Conservation (phyloP, 2,888 invertebrate genomes). For the Mylabris sibirica region DNA sequence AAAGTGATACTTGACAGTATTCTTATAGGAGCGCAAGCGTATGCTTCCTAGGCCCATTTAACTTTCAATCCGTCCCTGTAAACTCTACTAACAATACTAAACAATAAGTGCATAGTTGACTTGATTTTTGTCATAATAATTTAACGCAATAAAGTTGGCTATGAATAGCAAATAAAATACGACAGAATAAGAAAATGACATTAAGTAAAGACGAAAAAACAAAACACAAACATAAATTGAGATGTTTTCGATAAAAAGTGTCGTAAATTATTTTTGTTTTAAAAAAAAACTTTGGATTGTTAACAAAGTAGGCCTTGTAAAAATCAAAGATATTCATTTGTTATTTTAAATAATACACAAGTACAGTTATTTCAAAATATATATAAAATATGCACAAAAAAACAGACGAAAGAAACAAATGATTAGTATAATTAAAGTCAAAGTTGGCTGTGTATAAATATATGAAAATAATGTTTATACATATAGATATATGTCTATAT, state of each 20-base stretch:
- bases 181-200: neutral
- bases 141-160: neutral
- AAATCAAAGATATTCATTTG: neutral
- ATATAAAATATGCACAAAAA: neutral
- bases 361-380: neutral
- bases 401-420: neutral
- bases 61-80: too few species aligned
- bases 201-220: neutral
- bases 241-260: neutral
- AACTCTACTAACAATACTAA: too few species aligned
- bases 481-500: too few species aligned
- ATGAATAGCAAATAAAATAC: neutral
- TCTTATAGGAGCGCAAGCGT: too few species aligned
- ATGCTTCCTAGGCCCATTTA: too few species aligned
- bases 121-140: neutral
- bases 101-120: too few species aligned
- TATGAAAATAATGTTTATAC: neutral
- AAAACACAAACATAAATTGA: neutral
- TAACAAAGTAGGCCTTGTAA: neutral
- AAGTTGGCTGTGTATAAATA: neutral
- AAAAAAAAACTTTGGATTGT: too few species aligned
- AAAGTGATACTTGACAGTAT: too few species aligned
- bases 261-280: neutral
- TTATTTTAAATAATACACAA: neutral
- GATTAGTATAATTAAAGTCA: slow-evolving; percentile 10